Conservation (phyloP, 1,140 invertebrate genomes). For the Bombus affinis region DNA sequence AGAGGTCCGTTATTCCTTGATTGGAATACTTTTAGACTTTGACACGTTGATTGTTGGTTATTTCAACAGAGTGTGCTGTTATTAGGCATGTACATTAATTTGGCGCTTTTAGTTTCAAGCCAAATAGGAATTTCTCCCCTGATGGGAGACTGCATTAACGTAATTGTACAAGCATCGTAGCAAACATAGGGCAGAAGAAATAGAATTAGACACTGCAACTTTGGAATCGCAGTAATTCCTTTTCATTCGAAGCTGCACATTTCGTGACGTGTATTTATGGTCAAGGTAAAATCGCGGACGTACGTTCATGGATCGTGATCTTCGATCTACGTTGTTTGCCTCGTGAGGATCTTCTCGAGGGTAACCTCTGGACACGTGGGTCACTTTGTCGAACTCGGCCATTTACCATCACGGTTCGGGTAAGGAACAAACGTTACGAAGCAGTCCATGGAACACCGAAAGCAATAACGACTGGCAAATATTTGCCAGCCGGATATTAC, state of each 20-base stretch:
- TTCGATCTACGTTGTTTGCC: conserved; percentile 22
- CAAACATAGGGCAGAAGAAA: neutral
- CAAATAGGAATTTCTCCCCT: neutral
- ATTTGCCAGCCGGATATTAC: conserved; percentile 56
- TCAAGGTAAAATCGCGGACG: neutral
- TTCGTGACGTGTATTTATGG: conserved; percentile 22
- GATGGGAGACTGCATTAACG: neutral
- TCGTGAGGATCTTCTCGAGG: neutral
- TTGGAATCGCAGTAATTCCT: neutral
- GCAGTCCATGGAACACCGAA: neutral
- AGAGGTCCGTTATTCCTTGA: too few species aligned
- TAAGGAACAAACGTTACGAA: conserved; percentile 4
- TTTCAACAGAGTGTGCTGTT: neutral
- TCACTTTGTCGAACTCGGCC: conserved; percentile 3
- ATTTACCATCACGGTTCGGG: neutral
- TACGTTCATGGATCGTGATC: conserved; percentile 7
- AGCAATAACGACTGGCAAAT: conserved; percentile 45
- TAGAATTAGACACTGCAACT: neutral
- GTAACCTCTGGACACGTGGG: neutral
- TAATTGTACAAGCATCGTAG: neutral
- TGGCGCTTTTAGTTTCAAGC: neutral
- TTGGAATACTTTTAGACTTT: too few species aligned
- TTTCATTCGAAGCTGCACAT: neutral
- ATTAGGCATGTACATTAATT: neutral
- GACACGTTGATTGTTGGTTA: neutral